Evolutionary conservation across 2,797 vertebrate genomes (phyloP).

Genomic region (Okamejei kenojei): DNA sequence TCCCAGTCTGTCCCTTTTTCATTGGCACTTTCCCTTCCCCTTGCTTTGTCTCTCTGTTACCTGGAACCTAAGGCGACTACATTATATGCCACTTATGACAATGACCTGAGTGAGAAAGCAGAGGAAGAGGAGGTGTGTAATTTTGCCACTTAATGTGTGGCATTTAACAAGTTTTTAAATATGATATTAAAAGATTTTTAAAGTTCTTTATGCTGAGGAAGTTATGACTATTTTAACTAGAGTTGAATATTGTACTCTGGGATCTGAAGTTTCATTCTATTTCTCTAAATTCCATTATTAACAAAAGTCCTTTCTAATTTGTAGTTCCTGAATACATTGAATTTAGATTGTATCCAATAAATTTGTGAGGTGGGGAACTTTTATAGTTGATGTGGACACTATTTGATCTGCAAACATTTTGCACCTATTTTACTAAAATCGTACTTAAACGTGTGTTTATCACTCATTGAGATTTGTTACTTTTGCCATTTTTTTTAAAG

Average conservation of each 20-base stretch:
- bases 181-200: not conserved
- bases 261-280: not conserved
- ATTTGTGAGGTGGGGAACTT: not conserved
- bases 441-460: not conserved
- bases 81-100: slow-evolving; percentile 52
- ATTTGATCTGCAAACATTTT: not conserved
- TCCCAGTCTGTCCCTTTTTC: slow-evolving; percentile 81
- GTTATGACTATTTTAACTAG: not conserved
- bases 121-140: slow-evolving; percentile 77
- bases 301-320: not conserved
- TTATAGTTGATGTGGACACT: not conserved
- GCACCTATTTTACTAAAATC: not conserved
- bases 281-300: not conserved
- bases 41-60: slow-evolving; percentile 83
- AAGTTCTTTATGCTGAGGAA: no score
- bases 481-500: not conserved
- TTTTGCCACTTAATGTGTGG: slow-evolving; percentile 58
- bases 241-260: not conserved
- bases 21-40: slow-evolving; percentile 78
- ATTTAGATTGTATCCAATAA: not conserved
- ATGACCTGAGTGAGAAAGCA: slow-evolving; percentile 58
- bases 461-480: not conserved
- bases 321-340: not conserved
- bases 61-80: slow-evolving; percentile 70
- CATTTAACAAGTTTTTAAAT: not conserved